Conservation (phyloP, 2,113 vertebrate species). For the Pardalotus punctatus region DNA sequence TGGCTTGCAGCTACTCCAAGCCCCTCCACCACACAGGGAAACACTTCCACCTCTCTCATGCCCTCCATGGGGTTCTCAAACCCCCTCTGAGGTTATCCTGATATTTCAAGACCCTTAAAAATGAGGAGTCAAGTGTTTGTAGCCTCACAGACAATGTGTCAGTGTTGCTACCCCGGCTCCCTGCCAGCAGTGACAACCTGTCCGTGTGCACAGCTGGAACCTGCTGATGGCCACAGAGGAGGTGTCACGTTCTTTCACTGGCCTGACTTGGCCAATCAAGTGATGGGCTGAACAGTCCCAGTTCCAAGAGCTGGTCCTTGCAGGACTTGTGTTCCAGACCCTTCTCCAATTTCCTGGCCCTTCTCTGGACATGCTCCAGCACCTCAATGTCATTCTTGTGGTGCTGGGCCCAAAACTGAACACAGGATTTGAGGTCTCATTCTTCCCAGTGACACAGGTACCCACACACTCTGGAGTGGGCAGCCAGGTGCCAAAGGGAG, state of each 20-base stretch:
- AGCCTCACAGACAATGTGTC: not conserved
- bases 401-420: not conserved
- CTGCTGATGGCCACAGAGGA: not conserved
- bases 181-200: accelerated
- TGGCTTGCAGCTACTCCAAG: not conserved
- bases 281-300: not conserved
- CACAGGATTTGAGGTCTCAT: not conserved
- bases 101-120: not conserved
- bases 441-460: not conserved
- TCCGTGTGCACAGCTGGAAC: not conserved
- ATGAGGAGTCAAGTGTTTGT: not conserved
- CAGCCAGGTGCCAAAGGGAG: not conserved
- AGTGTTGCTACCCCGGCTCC: accelerated
- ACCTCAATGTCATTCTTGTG: accelerated
- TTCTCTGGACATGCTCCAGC: accelerated
- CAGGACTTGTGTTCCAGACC: not conserved
- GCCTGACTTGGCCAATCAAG: not conserved
- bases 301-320: not conserved
- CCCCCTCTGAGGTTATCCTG: not conserved
- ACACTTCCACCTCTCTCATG: not conserved
- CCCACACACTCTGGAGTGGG: not conserved
- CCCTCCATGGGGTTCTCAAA: not conserved
- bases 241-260: accelerated
- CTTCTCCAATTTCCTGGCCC: not conserved
- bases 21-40: not conserved